A percentile compares a stretch with the other conserved stretches of the same genome.
Conservation (phyloP, 2,888 invertebrate species). For the Callosobruchus maculatus region DNA sequence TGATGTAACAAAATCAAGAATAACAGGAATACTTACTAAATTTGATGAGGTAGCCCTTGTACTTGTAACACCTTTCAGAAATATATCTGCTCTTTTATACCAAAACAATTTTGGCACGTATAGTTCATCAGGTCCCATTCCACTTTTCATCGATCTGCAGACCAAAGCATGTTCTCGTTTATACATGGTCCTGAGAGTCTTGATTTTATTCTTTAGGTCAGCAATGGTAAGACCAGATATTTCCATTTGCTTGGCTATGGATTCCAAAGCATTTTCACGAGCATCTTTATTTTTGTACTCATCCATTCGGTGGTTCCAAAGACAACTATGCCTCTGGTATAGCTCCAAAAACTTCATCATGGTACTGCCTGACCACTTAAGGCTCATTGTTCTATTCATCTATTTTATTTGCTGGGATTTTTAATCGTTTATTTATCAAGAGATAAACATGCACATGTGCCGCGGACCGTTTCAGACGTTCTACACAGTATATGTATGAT, state of each 20-base stretch:
- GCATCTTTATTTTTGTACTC: neutral
- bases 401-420: too few species aligned
- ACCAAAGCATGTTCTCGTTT: neutral
- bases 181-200: neutral
- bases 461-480: too few species aligned
- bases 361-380: neutral
- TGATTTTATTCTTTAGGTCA: conserved; percentile 1
- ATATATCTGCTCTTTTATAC: neutral
- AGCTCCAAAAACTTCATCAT: neutral
- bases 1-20: too few species aligned
- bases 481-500: too few species aligned
- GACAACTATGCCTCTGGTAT: neutral
- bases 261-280: neutral
- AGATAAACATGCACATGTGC: too few species aligned
- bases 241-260: neutral
- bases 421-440: too few species aligned
- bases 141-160: neutral
- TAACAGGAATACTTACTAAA: too few species aligned
- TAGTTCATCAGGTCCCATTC: neutral
- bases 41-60: neutral
- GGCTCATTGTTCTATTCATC: too few species aligned
- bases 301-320: neutral
- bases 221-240: neutral
- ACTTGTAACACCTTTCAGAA: neutral
- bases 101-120: neutral